Evolutionary conservation across 2,888 invertebrate genomes (phyloP), one percentile per base, ranked within the genome.

Genomic region (Aphidoletes aphidimyza): DNA sequence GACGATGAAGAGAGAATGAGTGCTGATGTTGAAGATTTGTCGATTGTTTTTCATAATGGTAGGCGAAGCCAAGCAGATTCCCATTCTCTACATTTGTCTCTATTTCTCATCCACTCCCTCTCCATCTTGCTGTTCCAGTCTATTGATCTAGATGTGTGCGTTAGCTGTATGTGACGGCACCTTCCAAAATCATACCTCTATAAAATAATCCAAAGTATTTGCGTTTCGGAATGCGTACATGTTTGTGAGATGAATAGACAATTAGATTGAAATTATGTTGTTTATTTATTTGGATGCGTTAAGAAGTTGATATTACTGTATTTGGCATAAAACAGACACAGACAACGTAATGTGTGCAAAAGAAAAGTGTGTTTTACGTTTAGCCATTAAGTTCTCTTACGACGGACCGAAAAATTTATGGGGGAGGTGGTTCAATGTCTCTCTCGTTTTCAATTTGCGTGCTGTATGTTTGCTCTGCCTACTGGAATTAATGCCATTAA

Each of bases 231-330:
- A 81, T 81, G 81, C 81, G 81, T 81, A 81, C 19, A 36, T n/a
- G 81, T 81, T 8, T 81, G 81, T 81, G 81, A 81, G 37, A n/a
- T 81, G 81, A 81, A 81, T 81, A 17, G 37, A 81, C 81, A 81
- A 81, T 81, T 81, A 81, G 81, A 81, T 19, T 81, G 81, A 81
- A 81, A 37, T 37, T 37, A 81, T 81, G 81, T 81, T 81, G 37
- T 81, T 81, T 81, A 37, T 81, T 81, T 81, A 81, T 81, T 81
- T 81, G 81, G 37, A 11, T 37, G 81, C 78, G 37, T n/a, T 81
- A 81, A 37, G 81, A n/a, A 37, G 37, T 81, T 81, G 36, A 37
- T 81, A n/a, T 81, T n/a, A 5, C 3, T 37, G 37, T 37, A 6
- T 19, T 81, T 37, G 30, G 36, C 69, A 34, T 3, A 6, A 5